Evolutionary conservation across 2,113 vertebrate species (phyloP), one percentile per base, ranked within the genome.

Genomic region (Uria aalge): DNA sequence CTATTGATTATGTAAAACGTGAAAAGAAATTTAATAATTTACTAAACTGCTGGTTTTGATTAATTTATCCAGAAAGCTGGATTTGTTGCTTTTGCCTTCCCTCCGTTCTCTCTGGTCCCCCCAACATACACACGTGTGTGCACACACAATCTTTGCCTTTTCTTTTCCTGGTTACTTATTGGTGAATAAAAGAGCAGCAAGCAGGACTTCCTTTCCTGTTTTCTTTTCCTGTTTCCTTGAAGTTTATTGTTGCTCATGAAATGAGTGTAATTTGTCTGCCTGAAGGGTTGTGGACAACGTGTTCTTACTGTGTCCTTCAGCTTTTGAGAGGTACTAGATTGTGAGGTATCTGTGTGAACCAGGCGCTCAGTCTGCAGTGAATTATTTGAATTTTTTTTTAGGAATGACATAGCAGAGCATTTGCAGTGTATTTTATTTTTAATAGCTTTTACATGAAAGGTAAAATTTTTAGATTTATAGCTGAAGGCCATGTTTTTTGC

Each of bases 61-160:
- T 60, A 12, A 15, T 40, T 75, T 83, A 48, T 75, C 20, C 38
- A 36, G 38, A 67, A 72, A 87, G 24, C 7, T 72, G 29, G 20
- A 29, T 47, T 81, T 90, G 15, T 55, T 77, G n/a, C 16, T 60
- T 90, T 94, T 80, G 24, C 36, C 4, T 63, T 94, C 29, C 26
- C 13, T 29, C 16, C 67, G 0, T 74, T 68, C 23, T 48, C 7
- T 5, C 5, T 64, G 20, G 47, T n/a, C 5, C 26, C n/a, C 14
- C 11, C 10, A 52, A 1, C 11, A 18, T 30, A 24, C 0, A 29
- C 23, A 34, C 4, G 4, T 0, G 0, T 34, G 17, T 43, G 30
- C 19, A 16, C 18, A 9, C 43, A 36, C 17, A 45, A 1, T 77
- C 29, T 67, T 56, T 64, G 68, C 48, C 38, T 32, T 50, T 73